Evolutionary conservation across 2,113 vertebrate species (phyloP).

Genomic region (Chitala chitala): DNA sequence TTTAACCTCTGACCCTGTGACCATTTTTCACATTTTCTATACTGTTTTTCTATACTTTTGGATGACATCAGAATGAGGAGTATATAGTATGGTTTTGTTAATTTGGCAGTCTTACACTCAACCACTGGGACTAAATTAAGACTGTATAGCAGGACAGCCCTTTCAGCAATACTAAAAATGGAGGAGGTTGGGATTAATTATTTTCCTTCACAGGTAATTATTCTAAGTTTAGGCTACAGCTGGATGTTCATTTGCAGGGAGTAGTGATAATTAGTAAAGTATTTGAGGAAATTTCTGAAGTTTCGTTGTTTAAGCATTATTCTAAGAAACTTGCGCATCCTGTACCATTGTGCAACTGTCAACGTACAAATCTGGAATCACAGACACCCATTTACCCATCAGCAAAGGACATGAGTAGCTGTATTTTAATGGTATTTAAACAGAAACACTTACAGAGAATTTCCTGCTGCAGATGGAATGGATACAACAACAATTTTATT

Average conservation of each 20-base stretch:
- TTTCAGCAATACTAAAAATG: constrained; percentile 6
- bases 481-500: too few relatives aligned
- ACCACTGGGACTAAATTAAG: constrained; percentile 47
- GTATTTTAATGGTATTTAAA: not conserved
- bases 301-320: not conserved
- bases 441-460: not conserved
- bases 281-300: not conserved
- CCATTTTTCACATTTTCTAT: constrained; percentile 8
- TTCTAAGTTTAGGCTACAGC: not conserved
- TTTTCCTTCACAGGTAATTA: not conserved
- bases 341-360: not conserved
- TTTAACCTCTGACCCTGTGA: constrained; percentile 11
- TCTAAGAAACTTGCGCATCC: not conserved
- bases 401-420: not conserved
- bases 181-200: not conserved
- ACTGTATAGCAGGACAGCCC: constrained; percentile 1
- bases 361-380: not conserved
- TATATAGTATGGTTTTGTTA: constrained; percentile 33
- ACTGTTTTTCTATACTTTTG: constrained; percentile 17
- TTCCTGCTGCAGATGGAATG: not conserved
- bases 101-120: constrained; percentile 37
- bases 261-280: not conserved
- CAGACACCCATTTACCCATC: not conserved
- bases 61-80: constrained; percentile 41
- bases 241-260: not conserved